These are phyloP conservation scores for Bemisia tabaci DNA, from an alignment of 1,140 invertebrate species.

Conservation along the genomic window DNA sequence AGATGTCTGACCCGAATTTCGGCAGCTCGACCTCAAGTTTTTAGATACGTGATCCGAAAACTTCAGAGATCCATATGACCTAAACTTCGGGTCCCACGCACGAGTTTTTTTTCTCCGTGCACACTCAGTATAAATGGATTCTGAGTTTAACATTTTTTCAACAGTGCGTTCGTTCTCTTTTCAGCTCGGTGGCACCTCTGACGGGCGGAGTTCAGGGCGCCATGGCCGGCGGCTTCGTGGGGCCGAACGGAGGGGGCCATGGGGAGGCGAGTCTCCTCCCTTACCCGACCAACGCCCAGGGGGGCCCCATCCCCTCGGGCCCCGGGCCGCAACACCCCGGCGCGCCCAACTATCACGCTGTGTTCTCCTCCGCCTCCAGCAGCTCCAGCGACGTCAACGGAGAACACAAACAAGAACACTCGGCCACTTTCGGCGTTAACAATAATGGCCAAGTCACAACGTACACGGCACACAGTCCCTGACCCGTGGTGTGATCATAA, in stretches of 20 bases:
- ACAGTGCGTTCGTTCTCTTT: too few relatives aligned
- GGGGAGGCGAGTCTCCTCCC: neutral
- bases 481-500: too few relatives aligned
- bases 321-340: too few relatives aligned
- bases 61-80: too few relatives aligned
- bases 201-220: neutral
- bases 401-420: constrained; percentile 36
- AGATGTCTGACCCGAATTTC: too few relatives aligned
- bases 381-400: constrained; percentile 42
- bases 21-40: too few relatives aligned
- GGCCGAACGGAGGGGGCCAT: neutral
- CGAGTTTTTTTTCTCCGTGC: too few relatives aligned
- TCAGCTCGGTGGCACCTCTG: too few relatives aligned
- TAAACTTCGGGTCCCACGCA: too few relatives aligned
- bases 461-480: constrained; percentile 17
- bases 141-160: too few relatives aligned
- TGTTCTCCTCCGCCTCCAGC: constrained; percentile 45
- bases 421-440: constrained; percentile 48
- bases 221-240: neutral
- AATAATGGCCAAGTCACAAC: constrained; percentile 52
- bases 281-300: constrained; percentile 1
- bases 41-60: too few relatives aligned
- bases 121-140: too few relatives aligned
- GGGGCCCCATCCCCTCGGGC: constrained; percentile 23
- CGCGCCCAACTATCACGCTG: constrained; percentile 40